Percentiles rank a stretch among this genome's conserved stretches.
Evolutionary conservation across 2,888 invertebrate genomes (phyloP).

Genomic region (Cyrtodaria siliqua): DNA sequence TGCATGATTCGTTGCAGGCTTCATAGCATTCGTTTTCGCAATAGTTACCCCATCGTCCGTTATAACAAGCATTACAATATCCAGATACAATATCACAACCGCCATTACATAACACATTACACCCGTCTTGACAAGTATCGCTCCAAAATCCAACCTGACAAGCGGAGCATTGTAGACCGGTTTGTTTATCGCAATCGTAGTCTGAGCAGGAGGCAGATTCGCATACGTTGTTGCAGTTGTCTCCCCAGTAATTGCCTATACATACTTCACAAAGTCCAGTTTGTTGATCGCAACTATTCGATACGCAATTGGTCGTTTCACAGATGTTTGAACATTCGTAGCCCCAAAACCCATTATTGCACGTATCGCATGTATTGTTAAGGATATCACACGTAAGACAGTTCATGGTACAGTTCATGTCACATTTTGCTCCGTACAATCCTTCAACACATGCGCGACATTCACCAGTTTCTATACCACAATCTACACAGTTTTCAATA

Average conservation of each 20-base stretch:
- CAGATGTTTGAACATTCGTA: not conserved
- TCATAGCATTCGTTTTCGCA: constrained; percentile 12
- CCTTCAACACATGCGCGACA: not conserved
- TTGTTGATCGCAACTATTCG: not conserved
- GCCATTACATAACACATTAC: not conserved
- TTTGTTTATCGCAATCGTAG: too few species aligned
- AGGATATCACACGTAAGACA: too few species aligned
- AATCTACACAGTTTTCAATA: not conserved
- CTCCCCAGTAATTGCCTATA: not conserved
- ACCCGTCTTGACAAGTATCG: constrained; percentile 8
- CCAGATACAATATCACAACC: constrained; percentile 16
- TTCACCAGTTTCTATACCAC: constrained; percentile 9
- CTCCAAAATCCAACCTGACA: constrained; percentile 18
- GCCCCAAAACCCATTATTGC: too few species aligned
- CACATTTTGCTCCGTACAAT: constrained; percentile 24
- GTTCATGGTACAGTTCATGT: too few species aligned
- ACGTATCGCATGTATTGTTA: too few species aligned
- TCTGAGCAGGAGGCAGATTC: too few species aligned
- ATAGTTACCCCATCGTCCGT: constrained; percentile 18
- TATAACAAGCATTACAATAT: constrained; percentile 9
- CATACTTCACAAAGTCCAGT: constrained; percentile 18
- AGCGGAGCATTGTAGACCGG: not conserved
- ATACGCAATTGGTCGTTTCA: not conserved
- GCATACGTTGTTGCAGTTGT: too few species aligned
- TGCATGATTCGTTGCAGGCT: constrained; percentile 9